Conservation (phyloP, 2,113 vertebrate species). For the Zeus faber region DNA sequence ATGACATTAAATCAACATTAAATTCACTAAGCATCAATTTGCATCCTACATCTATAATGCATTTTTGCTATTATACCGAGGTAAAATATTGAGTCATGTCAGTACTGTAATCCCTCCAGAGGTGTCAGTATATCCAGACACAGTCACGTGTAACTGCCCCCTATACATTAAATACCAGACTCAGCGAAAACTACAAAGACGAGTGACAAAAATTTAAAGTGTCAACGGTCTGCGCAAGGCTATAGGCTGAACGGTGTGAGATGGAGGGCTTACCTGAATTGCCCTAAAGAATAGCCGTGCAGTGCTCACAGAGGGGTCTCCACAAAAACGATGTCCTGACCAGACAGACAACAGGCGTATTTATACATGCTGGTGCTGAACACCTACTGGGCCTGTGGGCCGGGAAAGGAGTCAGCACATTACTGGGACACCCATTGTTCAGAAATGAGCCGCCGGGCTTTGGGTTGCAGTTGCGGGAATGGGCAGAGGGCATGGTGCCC, state of each 20-base stretch:
- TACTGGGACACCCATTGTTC: conserved; percentile 71
- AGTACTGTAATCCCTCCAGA: conserved; percentile 3
- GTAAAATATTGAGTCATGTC: neutral
- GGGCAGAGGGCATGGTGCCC: conserved; percentile 71
- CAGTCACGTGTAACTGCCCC: conserved; percentile 14
- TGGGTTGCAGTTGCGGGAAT: conserved; percentile 45
- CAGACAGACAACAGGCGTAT: conserved; percentile 59
- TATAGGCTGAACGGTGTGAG: conserved; percentile 43
- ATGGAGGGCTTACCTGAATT: conserved; percentile 73
- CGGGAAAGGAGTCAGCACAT: conserved; percentile 77
- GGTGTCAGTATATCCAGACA: conserved; percentile 13
- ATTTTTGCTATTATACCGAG: neutral
- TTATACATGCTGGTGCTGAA: conserved; percentile 72
- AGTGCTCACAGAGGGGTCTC: conserved; percentile 60
- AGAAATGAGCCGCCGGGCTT: conserved; percentile 72
- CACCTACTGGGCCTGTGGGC: conserved; percentile 45
- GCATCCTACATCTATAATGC: too few relatives aligned
- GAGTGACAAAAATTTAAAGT: conserved; percentile 37
- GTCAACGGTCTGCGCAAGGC: conserved; percentile 26
- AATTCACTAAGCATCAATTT: too few relatives aligned
- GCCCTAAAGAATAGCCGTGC: conserved; percentile 65
- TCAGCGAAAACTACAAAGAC: conserved; percentile 46
- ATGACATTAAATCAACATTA: too few relatives aligned
- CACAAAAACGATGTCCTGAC: conserved; percentile 67
- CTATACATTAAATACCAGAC: conserved; percentile 31